A percentile compares a stretch with the other conserved stretches of the same genome.
Conservation (phyloP, 1,140 invertebrate genomes). For the Papilio machaon region DNA sequence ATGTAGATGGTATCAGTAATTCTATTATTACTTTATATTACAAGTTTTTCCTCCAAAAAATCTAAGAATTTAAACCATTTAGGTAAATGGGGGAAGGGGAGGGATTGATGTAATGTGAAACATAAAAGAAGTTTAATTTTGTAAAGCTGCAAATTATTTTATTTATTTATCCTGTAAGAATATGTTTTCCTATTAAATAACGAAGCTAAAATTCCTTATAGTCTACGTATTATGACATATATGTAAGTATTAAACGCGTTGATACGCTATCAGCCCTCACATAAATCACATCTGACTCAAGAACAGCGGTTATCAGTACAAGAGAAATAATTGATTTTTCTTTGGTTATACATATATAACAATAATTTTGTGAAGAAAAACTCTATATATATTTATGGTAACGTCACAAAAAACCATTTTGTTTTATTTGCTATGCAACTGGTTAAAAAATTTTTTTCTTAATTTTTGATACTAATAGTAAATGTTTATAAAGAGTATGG, state of each 20-base stretch:
- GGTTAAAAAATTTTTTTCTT: no score
- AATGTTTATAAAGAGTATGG: no score
- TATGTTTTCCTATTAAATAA: not conserved
- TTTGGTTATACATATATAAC: not conserved
- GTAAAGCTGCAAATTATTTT: no score
- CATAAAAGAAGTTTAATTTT: no score
- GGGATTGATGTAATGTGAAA: no score
- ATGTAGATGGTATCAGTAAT: no score
- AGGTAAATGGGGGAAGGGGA: no score
- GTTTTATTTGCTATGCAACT: not conserved
- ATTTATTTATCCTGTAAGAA: no score
- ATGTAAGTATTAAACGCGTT: not conserved
- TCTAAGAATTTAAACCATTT: no score
- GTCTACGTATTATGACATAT: not conserved
- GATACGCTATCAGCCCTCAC: not conserved
- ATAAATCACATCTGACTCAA: not conserved
- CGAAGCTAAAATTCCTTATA: not conserved
- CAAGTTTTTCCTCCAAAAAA: no score
- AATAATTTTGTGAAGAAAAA: not conserved
- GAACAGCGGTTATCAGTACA: not conserved
- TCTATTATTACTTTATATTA: no score
- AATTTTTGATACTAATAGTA: no score
- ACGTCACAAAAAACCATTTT: not conserved
- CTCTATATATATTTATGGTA: not conserved
- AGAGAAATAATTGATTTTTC: slow-evolving; percentile 5